Evolutionary conservation across 2,797 vertebrate species (phyloP), one percentile per base, ranked within the genome.

Genomic region (Dryobates pubescens): DNA sequence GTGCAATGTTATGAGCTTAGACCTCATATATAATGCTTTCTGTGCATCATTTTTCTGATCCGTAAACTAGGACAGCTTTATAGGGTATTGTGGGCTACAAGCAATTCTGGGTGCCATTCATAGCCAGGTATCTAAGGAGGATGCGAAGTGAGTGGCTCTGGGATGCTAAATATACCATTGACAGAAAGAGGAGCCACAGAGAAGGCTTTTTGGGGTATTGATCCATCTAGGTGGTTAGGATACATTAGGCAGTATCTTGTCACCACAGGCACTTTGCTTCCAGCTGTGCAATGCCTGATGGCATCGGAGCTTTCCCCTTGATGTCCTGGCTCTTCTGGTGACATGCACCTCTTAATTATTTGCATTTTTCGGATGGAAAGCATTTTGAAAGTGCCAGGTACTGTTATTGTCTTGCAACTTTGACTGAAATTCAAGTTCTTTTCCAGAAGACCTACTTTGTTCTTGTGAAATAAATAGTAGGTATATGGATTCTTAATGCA

Each of bases 61-160:
- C 14, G 2, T 79, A 94, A 92, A 92, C 62, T 29, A 64, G 83
- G 93, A 65, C 81, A 82, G 64, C 69, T 85, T 92, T 80, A 24
- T 41, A 26, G 53, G 49, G 56, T 70, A 14, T 64, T n/a, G 34
- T 24, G 72, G 79, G 34, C 20, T 76, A 1, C 18, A 32, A 82
- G 71, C 77, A 64, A 3, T 58, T 84, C 51, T 71, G 45, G 57
- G n/a, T 88, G 79, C 54, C 65, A 22, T 58, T 88, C 68, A 9
- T 12, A 67, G 17, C 27, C 68, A 41, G 71, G 16, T 73, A 53
- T 59, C 38, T 17, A 43, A 78, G 56, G 4, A 24, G 11, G 10
- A 1, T 59, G 70, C 0, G 0, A 38, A 61, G 36, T 5, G 0
- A 20, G 13, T 32, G 22, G 4, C 7, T 49, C n/a, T 23, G 58